phyloP scores from a whole-genome alignment of 2,888 invertebrate genomes.

The Argyra leucocephala region DNA sequence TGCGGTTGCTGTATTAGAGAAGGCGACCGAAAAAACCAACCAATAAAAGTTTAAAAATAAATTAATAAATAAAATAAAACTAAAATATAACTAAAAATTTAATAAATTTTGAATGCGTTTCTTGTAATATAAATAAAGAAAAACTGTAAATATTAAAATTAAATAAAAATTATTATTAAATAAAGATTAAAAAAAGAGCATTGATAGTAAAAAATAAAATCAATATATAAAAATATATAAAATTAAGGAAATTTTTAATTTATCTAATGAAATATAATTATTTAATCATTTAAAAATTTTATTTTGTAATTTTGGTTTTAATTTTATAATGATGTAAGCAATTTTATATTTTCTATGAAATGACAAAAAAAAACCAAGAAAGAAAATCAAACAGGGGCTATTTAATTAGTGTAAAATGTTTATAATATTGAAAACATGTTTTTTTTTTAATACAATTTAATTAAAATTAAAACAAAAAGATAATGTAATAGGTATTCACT shows the following conservation, averaged over 20 bases:
- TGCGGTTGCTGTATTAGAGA: constrained; percentile 76
- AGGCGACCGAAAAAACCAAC: constrained; percentile 58
- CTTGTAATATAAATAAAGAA: constrained; percentile 8
- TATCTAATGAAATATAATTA: too few relatives aligned
- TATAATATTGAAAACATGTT: not conserved
- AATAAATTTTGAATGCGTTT: constrained; percentile 10
- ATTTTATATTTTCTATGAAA: not conserved
- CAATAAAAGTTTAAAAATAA: constrained; percentile 29
- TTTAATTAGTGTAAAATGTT: constrained; percentile 23
- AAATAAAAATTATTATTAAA: not conserved
- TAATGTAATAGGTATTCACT: too few relatives aligned
- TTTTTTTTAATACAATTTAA: too few relatives aligned
- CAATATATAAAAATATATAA: constrained; percentile 12
- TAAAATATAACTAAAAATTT: too few relatives aligned
- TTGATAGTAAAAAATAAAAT: constrained; percentile 7
- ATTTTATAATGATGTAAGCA: not conserved
- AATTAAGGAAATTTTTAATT: not conserved
- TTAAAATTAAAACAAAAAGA: too few relatives aligned
- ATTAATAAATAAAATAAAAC: constrained; percentile 1
- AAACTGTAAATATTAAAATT: constrained; percentile 1
- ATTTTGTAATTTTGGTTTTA: not conserved
- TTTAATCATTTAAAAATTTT: not conserved
- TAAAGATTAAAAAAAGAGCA: constrained; percentile 8
- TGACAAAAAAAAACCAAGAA: too few relatives aligned
- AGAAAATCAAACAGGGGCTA: constrained; percentile 27